A percentile compares a stretch with the other conserved stretches of the same genome.
These are phyloP conservation scores for Desmophyllum pertusum DNA, from an alignment of 92 coral and sea anemone genomes.

Conservation along the genomic window DNA sequence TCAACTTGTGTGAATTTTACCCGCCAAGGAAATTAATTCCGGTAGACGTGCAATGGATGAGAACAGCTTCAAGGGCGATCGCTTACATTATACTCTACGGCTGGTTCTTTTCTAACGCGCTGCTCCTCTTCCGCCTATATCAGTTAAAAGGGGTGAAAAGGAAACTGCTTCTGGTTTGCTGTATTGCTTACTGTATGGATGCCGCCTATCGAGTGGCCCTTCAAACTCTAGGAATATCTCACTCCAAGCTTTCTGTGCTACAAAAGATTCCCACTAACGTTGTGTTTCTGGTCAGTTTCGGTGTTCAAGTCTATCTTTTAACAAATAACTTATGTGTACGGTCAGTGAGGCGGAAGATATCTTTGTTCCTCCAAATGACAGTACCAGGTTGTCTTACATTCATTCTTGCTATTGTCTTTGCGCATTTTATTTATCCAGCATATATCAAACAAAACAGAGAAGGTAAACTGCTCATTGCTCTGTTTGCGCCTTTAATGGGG, in stretches of 20 bases:
- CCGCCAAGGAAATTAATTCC: constrained; percentile 8
- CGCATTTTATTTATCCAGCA: neutral
- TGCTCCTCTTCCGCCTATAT: neutral
- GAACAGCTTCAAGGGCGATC: neutral
- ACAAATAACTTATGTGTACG: neutral
- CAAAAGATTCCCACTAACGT: constrained; percentile 1
- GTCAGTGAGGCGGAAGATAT: neutral
- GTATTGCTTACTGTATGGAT: neutral
- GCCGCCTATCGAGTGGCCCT: neutral
- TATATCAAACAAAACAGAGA: constrained; percentile 13
- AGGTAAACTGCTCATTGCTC: neutral
- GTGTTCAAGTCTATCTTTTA: neutral
- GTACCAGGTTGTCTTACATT: neutral
- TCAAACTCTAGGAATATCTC: neutral
- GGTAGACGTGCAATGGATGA: neutral
- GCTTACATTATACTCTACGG: neutral
- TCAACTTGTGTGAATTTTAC: neutral
- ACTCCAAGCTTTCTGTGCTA: neutral
- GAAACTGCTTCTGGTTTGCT: neutral
- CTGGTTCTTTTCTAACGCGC: neutral
- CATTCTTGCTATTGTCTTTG: neutral
- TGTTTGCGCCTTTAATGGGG: constrained; percentile 8
- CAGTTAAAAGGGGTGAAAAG: neutral
- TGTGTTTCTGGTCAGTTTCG: neutral
- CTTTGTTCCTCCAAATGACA: neutral